These are phyloP conservation scores for Ovis aries DNA, from an alignment of 2,113 vertebrate genomes.

Conservation along the genomic window ARS-UI_Ramb_v3.0 NC_056055.1:211579001-211579500, in stretches of 20 bases:
- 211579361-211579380: background rate
- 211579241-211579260: background rate
- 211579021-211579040: background rate
- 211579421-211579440: background rate
- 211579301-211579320: background rate
- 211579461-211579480: background rate
- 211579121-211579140: background rate
- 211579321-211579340: background rate
- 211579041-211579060: background rate
- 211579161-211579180: background rate
- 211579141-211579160: background rate
- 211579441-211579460: background rate
- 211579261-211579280: background rate
- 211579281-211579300: background rate
- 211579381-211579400: background rate
- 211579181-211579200: background rate
- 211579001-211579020: background rate
- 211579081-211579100: background rate
- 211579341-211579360: background rate
- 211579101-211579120: background rate
- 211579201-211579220: background rate
- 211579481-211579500: background rate
- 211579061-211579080: background rate
- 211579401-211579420: background rate
- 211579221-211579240: accelerated